Evolutionary conservation across 2,797 vertebrate genomes (phyloP).

Genomic region (Oreochromis grahami): DNA sequence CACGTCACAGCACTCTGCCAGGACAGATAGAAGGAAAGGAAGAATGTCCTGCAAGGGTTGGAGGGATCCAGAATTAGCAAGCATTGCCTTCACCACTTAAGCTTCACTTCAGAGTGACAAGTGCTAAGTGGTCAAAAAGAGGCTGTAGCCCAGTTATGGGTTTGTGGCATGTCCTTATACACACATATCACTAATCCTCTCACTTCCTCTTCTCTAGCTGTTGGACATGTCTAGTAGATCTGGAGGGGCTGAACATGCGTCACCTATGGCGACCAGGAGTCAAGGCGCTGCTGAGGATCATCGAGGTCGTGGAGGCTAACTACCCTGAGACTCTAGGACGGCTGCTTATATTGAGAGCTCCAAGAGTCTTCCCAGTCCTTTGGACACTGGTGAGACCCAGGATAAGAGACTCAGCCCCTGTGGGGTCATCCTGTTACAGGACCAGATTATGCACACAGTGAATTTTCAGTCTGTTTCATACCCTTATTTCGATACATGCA

Average conservation of each 20-base stretch:
- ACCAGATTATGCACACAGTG: background rate
- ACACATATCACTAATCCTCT: background rate
- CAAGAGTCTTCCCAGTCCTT: constrained; percentile 92
- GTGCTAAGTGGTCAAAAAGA: constrained; percentile 37
- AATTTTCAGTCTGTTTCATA: background rate
- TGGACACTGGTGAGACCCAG: constrained; percentile 89
- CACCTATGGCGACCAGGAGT: constrained; percentile 94
- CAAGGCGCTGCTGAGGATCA: constrained; percentile 89
- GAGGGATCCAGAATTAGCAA: constrained; percentile 30
- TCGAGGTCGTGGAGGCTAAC: constrained; percentile 87
- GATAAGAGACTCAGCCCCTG: background rate
- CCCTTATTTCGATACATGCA: background rate
- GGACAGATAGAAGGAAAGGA: background rate
- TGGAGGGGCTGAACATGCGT: constrained; percentile 95
- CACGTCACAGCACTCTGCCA: background rate
- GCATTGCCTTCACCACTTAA: constrained; percentile 37
- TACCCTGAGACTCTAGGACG: constrained; percentile 85
- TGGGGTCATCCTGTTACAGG: background rate
- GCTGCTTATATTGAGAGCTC: constrained; percentile 89
- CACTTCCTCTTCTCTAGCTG: constrained; percentile 59
- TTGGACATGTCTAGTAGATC: constrained; percentile 95
- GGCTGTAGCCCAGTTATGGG: background rate
- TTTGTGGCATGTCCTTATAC: background rate
- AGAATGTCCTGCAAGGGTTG: background rate
- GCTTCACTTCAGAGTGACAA: constrained; percentile 28